Base-by-base conservation (phyloP, 1,140 invertebrate genomes). In the Berghia stephanieae region DNA sequence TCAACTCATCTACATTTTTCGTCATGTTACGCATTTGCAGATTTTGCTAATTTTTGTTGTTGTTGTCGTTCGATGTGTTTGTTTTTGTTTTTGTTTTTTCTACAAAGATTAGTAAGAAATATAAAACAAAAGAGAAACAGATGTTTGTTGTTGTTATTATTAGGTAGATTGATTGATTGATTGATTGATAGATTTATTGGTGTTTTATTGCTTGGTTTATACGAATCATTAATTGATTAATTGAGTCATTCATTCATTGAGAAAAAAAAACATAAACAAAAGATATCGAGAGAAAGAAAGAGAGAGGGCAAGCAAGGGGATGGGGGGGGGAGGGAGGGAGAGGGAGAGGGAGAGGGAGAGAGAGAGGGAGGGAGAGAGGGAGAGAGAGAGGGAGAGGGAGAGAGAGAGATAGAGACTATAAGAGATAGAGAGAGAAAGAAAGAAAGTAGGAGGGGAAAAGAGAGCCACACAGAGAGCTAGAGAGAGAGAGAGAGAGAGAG, bases 281-380 rank as follows among this genome's bases (percentile, higher is more conserved):
- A n/a, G 6, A 36, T 5, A 52, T 27, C 36, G 36, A 46, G 43
- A 34, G 36, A 46, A 2, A 75, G 72, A 46, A 13, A 46, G 72
- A 60, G 0, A 31, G 72, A 40, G 36, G 24, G 2, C 5, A 6
- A 8, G 67, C 2, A 69, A 52, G 27, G 36, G 49, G 55, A 21
- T 16, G 34, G 21, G 40, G 38, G 38, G 31, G 16, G 40, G 52
- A 38, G 43, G 42, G 8, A 63, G 73, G 34, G 34, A 75, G 73
- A 75, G 68, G 46, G 68, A 71, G 68, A 71, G 68, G 46, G 68
- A 71, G 4, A 71, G 68, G 46, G 42, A 71, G 68, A 43, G 68
- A 71, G 3, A 71, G 13, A 71, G 36, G 46, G 18, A 71, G 68
- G 46, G 38, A 71, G 38, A 71, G 38, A 43, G 38, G 46, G 18